These are phyloP conservation scores for Cacatua alba DNA, from an alignment of 2,113 vertebrate species.

Conservation along the genomic window DNA sequence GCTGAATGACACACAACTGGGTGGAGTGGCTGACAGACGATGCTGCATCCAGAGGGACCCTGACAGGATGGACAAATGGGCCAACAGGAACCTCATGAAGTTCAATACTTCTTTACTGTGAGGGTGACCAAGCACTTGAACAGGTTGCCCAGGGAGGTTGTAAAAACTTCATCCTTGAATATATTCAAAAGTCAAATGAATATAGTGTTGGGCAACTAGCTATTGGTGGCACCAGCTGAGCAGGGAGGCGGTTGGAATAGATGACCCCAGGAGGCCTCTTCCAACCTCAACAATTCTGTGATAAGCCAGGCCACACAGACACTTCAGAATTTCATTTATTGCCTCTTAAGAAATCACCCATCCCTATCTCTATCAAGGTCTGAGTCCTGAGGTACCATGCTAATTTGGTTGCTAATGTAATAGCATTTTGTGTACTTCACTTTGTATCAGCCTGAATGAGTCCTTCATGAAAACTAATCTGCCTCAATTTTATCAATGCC, in stretches of 20 bases:
- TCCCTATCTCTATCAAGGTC: background rate
- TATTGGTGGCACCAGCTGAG: background rate
- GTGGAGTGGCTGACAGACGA: background rate
- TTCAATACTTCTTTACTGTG: background rate
- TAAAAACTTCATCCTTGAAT: background rate
- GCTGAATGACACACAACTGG: background rate
- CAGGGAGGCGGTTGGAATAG: background rate
- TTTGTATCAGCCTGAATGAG: background rate
- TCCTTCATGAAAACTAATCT: background rate
- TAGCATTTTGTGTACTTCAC: background rate
- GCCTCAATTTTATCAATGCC: background rate
- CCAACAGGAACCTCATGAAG: background rate
- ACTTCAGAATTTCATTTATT: background rate
- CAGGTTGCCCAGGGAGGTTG: accelerated
- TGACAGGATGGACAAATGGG: background rate
- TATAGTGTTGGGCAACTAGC: background rate
- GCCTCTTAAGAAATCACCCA: background rate
- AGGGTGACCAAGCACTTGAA: background rate
- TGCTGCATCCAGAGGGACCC: background rate
- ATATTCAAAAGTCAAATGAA: background rate
- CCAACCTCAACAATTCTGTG: background rate
- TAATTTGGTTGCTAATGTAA: background rate
- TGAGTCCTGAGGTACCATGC: background rate
- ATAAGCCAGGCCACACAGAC: background rate
- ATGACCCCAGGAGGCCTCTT: background rate